Percentiles rank a stretch among this genome's conserved stretches.
phyloP scores from a whole-genome alignment of 2,888 invertebrate genomes.

The Acleris cristana region DNA sequence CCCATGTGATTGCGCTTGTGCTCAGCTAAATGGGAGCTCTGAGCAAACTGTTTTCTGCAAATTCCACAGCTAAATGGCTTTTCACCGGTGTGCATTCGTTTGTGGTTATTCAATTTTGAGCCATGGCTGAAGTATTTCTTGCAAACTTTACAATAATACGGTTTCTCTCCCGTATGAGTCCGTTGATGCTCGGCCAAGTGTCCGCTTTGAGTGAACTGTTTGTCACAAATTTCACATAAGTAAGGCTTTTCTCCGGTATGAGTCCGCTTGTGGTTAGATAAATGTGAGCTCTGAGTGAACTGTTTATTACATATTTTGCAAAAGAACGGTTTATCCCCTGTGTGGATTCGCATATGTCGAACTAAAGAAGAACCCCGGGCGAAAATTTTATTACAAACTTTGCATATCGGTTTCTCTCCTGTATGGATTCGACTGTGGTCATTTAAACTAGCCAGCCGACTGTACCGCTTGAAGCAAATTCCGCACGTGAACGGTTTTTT shows the following conservation, averaged over 20 bases:
- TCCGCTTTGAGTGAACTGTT: neutral
- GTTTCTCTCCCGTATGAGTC: neutral
- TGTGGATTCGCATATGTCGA: no score
- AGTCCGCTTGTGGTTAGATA: neutral
- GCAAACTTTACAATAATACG: neutral
- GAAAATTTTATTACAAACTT: no score
- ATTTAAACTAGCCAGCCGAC: no score
- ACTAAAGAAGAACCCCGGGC: no score
- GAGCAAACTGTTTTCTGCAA: neutral
- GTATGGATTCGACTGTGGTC: no score
- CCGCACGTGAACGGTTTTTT: no score
- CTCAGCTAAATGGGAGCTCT: neutral
- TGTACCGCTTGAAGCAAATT: no score
- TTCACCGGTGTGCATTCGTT: neutral
- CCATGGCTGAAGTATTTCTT: neutral
- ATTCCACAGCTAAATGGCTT: neutral
- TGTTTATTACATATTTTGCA: neutral
- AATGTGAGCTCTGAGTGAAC: neutral
- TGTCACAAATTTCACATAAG: neutral
- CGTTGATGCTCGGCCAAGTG: neutral
- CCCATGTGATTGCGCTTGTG: neutral
- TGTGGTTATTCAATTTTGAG: neutral
- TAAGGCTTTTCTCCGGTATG: conserved; percentile 4
- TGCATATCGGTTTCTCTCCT: no score
- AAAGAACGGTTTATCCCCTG: neutral